Evolutionary conservation across 2,888 invertebrate species (phyloP), one percentile per base, ranked within the genome.

Genomic region (Eupithecia tripunctaria): DNA sequence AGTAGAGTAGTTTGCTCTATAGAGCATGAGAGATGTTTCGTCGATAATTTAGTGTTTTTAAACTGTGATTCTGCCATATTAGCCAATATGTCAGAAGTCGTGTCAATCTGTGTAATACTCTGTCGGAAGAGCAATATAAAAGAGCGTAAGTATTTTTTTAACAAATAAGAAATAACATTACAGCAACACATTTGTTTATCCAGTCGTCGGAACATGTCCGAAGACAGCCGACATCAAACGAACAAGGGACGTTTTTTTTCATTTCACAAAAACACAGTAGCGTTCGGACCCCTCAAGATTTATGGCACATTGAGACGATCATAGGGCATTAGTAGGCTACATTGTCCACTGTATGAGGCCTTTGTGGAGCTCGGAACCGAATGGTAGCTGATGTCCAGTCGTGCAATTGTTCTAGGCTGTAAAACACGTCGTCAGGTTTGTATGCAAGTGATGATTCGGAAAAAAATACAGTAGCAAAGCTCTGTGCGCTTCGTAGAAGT

Each of bases 391-490:
- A 76, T 75, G 70, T 74, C 76, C 72, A 76, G 75, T 62, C 69
- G 62, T 67, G 25, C 71, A 78, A 86, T 93, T 93, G 93, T 94
- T 93, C 92, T 91, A 86, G 75, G 63, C 76, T 75, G 85, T 89
- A 91, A 92, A 93, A 92, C 87, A 91, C 93, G 93, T 93, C 92
- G 91, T 91, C 94, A 93, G 90, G 92, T 79, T 82, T 84, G 80
- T 86, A 83, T 83, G 81, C 82, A 81, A 80, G 76, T 78, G 79
- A 80, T 80, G 76, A 76, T 82, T 74, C 74, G 69, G 71, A 74
- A 68, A 72, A 76, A 71, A 70, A 68, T 71, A 84, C 84, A 82
- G 88, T 87, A 89, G 86, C 86, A 71, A 1, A 12, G 27, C 47
- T 65, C 10, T 14, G 27, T 71, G 67, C 65, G 66, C 21, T 84